Conservation (phyloP, 2,797 vertebrate species). For the Poeciliopsis infans region DNA sequence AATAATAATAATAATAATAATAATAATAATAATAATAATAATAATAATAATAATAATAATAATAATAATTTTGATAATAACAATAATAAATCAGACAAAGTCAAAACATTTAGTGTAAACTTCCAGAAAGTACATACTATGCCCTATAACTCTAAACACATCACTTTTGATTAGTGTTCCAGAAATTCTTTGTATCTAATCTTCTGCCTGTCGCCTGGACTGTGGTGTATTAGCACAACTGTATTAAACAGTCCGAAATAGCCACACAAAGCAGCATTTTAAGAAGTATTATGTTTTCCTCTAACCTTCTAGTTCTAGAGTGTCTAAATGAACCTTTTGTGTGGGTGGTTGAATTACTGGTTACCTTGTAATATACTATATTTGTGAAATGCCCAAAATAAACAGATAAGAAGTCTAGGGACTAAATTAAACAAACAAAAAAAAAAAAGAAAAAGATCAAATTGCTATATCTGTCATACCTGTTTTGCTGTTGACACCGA, state of each 20-base stretch:
- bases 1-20: no score
- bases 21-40: neutral
- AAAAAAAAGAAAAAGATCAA: neutral
- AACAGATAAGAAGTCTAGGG: neutral
- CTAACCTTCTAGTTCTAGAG: no score
- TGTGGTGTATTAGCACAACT: no score
- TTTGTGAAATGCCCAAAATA: neutral
- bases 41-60: no score
- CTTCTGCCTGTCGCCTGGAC: no score
- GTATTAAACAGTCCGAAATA: no score
- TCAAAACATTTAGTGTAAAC: neutral
- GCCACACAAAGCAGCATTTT: no score
- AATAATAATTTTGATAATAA: neutral
- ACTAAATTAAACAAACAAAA: neutral
- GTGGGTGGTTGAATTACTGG: neutral
- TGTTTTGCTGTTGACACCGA: slow-evolving; percentile 22
- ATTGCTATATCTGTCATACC: neutral
- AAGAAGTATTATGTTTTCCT: no score
- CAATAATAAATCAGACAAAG: neutral
- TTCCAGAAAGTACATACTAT: neutral
- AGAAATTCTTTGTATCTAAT: no score
- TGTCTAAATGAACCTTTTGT: no score
- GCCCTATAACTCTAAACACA: no score
- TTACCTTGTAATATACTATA: neutral
- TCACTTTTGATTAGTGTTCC: no score